Percentiles rank a stretch among this genome's conserved stretches.
phyloP scores from a whole-genome alignment of 2,888 invertebrate genomes.

The Diarsia dahlii region DNA sequence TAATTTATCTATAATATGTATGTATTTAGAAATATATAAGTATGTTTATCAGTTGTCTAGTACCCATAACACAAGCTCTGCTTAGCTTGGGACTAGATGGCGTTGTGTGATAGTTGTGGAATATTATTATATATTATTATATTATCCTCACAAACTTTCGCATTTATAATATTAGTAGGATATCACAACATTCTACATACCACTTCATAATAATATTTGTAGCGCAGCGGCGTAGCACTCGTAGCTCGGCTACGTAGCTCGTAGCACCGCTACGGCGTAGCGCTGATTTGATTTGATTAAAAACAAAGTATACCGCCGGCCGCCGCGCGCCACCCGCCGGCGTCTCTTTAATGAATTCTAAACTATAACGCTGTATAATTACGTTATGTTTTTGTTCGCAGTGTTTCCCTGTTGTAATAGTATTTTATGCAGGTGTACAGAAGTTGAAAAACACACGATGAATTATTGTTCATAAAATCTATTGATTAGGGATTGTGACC shows the following conservation, averaged over 20 bases:
- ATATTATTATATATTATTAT: too few relatives aligned
- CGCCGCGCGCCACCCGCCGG: slow-evolving; percentile 30
- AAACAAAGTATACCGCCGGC: slow-evolving; percentile 59
- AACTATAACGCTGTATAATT: slow-evolving; percentile 53
- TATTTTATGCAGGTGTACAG: slow-evolving; percentile 4
- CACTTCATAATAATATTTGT: slow-evolving; percentile 12
- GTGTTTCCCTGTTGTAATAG: slow-evolving; percentile 1
- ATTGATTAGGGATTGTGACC: not conserved
- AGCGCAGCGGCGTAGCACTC: slow-evolving; percentile 33
- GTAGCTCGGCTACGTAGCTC: slow-evolving; percentile 36
- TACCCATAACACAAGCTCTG: too few relatives aligned
- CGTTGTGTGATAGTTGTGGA: too few relatives aligned
- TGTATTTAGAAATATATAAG: too few relatives aligned
- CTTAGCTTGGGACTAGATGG: too few relatives aligned
- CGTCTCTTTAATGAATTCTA: slow-evolving; percentile 54
- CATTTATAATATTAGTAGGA: too few relatives aligned
- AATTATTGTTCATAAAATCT: not conserved
- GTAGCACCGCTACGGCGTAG: slow-evolving; percentile 51
- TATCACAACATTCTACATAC: not conserved
- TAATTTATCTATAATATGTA: too few relatives aligned
- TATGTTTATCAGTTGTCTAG: too few relatives aligned
- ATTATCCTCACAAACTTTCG: too few relatives aligned
- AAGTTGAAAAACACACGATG: not conserved
- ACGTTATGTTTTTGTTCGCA: slow-evolving; percentile 36
- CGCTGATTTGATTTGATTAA: slow-evolving; percentile 69